Percentiles rank a stretch among this genome's conserved stretches.
phyloP scores from a whole-genome alignment of 2,113 vertebrate genomes.

The Coreoperca whiteheadi region DNA sequence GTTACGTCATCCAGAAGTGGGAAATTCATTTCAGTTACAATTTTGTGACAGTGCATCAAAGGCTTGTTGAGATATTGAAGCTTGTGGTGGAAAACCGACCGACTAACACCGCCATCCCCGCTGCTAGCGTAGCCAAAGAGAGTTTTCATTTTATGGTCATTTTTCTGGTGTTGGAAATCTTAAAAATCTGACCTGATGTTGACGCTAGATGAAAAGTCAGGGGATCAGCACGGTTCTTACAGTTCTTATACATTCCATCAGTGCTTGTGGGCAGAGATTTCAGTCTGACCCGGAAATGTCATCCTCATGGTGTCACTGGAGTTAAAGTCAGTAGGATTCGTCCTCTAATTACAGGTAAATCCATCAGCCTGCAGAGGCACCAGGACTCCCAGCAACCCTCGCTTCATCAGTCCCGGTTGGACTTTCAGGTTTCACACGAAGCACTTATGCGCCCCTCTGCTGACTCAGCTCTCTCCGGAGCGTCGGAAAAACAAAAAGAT shows the following conservation, averaged over 20 bases:
- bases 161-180: no score
- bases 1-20: no score
- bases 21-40: no score
- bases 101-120: no score
- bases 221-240: background rate
- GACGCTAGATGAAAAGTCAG: background rate
- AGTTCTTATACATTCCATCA: background rate
- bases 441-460: background rate
- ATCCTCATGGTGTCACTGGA: no score
- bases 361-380: background rate
- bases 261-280: background rate
- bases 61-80: no score
- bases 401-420: background rate
- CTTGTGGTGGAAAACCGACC: no score
- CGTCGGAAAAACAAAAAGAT: conserved; percentile 5
- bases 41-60: no score
- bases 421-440: background rate
- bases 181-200: no score
- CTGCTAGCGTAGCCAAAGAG: no score
- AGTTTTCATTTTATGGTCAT: no score
- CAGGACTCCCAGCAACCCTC: background rate
- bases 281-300: background rate
- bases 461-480: conserved; percentile 8
- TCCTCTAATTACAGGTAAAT: background rate
- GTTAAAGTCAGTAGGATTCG: background rate